Evolutionary conservation across 53 echinoderm and acorn worm species (phyloP), one percentile per base, ranked within the genome.

Genomic region (Zoroaster sp.): DNA sequence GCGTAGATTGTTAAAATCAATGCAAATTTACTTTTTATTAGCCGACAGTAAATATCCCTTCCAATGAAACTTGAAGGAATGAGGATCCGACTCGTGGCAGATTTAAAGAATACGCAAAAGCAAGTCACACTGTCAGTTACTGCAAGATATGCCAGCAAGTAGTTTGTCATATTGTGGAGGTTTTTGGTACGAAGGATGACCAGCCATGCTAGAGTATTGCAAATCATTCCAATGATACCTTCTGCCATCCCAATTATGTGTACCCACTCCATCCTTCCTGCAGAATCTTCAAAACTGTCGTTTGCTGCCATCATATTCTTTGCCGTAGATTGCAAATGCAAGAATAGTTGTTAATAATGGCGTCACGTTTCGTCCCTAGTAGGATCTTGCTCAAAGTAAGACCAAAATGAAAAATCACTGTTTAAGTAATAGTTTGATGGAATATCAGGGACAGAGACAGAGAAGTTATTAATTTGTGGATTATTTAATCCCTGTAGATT

Each of bases 101-200:
- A 17, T 13, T 25, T 18, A 33, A 69, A 12, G n/a, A 69, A 69
- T 20, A 1, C 28, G 10, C 25, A 2, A 0, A 69, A 13, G 34
- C 83, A 83, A 7, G 33, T 18, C 15, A 83, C n/a, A 37, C 21
- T 31, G 18, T 83, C 83, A 0, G 66, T 68, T 35, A 83, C 83
- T 3, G 83, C 83, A 32, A 83, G 51, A 40, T 83, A 67, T 4
- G 44, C 83, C 83, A 83, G 47, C 83, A 83, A 45, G 23, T 69
- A 83, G 83, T 83, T 83, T 9, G 83, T 83, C 45, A 69, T 34
- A 33, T 65, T 68, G 69, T 83, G 83, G 15, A 83, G 69, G 69
- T 40, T 67, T 44, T 67, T 44, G 68, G 68, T 68, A 1, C 83
- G 69, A 37, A 83, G 47, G 40, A 83, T 69, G 83, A 83, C 83